Base-by-base conservation (phyloP, 2,797 vertebrate species). In the Cichlasoma orientale region DNA sequence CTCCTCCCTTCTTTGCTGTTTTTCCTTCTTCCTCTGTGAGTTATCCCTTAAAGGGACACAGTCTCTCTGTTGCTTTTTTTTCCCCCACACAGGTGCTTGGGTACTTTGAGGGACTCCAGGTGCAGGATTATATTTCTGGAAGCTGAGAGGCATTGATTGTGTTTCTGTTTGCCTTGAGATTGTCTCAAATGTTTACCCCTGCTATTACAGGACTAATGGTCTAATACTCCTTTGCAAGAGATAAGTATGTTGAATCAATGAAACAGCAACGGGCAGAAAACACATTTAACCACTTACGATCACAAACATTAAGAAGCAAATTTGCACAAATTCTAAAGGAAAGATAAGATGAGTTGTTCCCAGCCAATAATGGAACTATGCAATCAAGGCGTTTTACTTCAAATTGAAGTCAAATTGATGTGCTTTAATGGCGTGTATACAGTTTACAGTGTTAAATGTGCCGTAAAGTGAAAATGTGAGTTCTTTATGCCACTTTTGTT, bases 11-110 rank as follows among this genome's bases (percentile, higher is more conserved):
- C 78, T 90, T 87, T 82, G 70, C 80, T 80, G 87, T 78, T 82
- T 90, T 90, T 88, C 61, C 88, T 83, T 83, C 84, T 86, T 85
- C 78, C 80, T 92, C 78, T 74, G 66, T 72, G 78, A 93, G 80
- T 92, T 92, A 85, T 91, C 84, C 88, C 93, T 94, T 94, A 92
- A 95, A 93, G 92, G 86, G 87, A 86, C 84, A 89, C 86, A 41
- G 85, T 82, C 91, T 84, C 63, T 77, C 27, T 53, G 61, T 50
- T 44, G 23, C 61, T 80, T 75, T 71, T 78, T 33, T 71, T 80
- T 76, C 4, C 6, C 8, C 25, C 59, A 10, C n/a, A 50, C 79
- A 90, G 85, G 87, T 91, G 79, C 83, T 57, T 66, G 76, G 73
- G 61, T 73, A 38, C 80, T 90, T 79, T 72, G 54, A 86, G 83